Conservation (phyloP, 2,888 invertebrate genomes). For the Tyria jacobaeae region DNA sequence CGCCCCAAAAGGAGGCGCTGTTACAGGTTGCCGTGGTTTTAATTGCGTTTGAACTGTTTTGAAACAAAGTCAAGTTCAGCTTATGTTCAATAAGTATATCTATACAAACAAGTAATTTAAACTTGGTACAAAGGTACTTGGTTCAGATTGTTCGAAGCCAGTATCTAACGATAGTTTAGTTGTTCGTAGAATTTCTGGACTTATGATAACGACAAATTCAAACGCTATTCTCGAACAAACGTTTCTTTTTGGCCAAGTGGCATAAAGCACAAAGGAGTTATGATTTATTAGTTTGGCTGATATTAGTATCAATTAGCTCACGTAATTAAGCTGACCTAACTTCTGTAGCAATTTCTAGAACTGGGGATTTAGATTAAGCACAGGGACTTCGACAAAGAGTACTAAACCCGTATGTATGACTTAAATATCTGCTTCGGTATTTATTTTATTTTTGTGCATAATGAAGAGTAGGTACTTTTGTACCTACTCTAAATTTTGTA, state of each 20-base stretch:
- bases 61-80: slow-evolving; percentile 9
- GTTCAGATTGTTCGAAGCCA: slow-evolving; percentile 31
- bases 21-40: neutral
- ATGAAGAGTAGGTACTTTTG: neutral
- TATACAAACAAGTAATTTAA: slow-evolving; percentile 20
- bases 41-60: neutral
- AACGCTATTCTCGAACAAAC: slow-evolving; percentile 20
- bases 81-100: slow-evolving; percentile 17
- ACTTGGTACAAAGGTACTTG: slow-evolving; percentile 18
- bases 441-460: too few species aligned
- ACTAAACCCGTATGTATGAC: too few species aligned
- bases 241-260: slow-evolving; percentile 14
- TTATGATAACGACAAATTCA: slow-evolving; percentile 23
- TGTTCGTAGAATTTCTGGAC: slow-evolving; percentile 21
- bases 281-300: slow-evolving; percentile 24
- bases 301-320: slow-evolving; percentile 10
- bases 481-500: neutral
- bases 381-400: neutral
- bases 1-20: too few species aligned
- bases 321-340: neutral
- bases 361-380: neutral
- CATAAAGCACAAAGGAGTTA: too few species aligned
- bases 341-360: neutral
- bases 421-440: too few species aligned
- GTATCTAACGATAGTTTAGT: slow-evolving; percentile 20